phyloP scores from a whole-genome alignment of 2,113 vertebrate species.

The Plecotus auritus region DNA sequence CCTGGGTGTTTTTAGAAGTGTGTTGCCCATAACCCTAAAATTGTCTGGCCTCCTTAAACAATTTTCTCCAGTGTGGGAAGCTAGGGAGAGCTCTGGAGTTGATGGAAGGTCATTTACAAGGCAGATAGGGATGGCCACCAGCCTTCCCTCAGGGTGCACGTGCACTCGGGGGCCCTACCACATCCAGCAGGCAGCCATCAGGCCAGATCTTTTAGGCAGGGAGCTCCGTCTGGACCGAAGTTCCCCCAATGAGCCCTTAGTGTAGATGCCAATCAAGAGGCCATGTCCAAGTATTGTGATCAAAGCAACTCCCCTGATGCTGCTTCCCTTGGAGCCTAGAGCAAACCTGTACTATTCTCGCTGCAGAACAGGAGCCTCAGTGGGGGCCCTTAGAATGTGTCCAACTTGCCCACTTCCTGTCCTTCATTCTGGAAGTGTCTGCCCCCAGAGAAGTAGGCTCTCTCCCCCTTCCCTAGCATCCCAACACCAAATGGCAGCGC shows the following conservation, averaged over 20 bases:
- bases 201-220: background rate
- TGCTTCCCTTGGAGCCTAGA: background rate
- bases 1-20: background rate
- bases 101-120: background rate
- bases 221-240: background rate
- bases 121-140: background rate
- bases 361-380: background rate
- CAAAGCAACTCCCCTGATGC: background rate
- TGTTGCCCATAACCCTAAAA: background rate
- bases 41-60: background rate
- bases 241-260: background rate
- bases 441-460: background rate
- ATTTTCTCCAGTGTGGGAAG: background rate
- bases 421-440: background rate
- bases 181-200: background rate
- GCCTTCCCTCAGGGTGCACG: background rate
- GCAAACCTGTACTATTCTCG: background rate
- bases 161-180: no score
- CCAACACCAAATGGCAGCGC: background rate
- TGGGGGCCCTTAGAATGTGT: background rate
- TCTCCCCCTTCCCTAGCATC: background rate
- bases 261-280: background rate
- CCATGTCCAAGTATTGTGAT: no score
- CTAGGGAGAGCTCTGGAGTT: background rate
- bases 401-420: background rate